phyloP scores from a whole-genome alignment of 2,888 invertebrate species.

The Loripinus fragilis region DNA sequence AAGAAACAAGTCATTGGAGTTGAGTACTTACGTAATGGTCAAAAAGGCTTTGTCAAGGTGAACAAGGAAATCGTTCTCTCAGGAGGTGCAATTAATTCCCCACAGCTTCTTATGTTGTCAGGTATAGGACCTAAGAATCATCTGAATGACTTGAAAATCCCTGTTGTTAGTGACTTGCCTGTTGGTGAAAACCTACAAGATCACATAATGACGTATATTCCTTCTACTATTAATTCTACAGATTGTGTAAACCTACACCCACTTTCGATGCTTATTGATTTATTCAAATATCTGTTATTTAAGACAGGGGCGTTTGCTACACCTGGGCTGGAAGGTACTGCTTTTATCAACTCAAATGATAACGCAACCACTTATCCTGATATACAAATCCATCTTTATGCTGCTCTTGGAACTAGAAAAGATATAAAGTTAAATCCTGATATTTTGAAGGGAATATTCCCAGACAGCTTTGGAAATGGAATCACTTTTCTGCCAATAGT shows the following conservation, averaged over 20 bases:
- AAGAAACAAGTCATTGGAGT: not conserved
- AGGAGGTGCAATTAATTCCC: not conserved
- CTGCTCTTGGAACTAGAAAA: too few relatives aligned
- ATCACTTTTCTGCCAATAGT: too few relatives aligned
- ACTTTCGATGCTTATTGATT: not conserved
- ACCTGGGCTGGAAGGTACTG: not conserved
- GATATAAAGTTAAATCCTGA: too few relatives aligned
- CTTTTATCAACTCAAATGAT: not conserved
- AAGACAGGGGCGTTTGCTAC: not conserved
- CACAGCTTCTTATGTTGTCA: not conserved
- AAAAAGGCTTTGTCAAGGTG: not conserved
- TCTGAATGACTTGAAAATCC: not conserved
- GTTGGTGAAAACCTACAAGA: not conserved
- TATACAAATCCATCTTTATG: too few relatives aligned
- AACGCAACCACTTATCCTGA: too few relatives aligned
- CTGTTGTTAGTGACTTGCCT: slow-evolving; percentile 11
- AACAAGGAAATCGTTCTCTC: not conserved
- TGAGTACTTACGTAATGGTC: not conserved
- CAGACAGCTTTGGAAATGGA: too few relatives aligned
- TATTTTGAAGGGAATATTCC: too few relatives aligned
- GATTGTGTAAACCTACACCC: not conserved
- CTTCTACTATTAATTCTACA: not conserved
- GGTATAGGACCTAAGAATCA: not conserved
- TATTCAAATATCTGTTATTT: not conserved
- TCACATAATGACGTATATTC: not conserved